Conservation (phyloP, 2,113 vertebrate genomes). For the Micronisus gabar region DNA sequence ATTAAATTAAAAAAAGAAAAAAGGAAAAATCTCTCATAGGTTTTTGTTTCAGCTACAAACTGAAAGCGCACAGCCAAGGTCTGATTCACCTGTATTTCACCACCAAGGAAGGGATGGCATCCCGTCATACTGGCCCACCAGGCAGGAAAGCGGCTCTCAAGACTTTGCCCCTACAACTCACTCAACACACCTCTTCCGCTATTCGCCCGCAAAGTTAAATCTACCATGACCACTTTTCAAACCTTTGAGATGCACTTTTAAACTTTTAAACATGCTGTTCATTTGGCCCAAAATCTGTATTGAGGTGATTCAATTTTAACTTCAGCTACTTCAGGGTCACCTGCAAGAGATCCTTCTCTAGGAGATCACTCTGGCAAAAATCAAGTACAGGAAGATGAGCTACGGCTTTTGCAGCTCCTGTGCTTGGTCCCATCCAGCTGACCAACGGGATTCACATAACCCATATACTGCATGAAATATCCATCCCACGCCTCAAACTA, state of each 20-base stretch:
- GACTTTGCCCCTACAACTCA: neutral
- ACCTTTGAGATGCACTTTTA: neutral
- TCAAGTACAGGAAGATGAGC: neutral
- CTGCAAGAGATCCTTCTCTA: neutral
- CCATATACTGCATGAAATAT: neutral
- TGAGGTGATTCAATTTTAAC: neutral
- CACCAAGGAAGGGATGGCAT: neutral
- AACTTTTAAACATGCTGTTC: neutral
- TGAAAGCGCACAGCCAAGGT: neutral
- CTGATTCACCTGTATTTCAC: too few relatives aligned
- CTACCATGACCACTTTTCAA: neutral
- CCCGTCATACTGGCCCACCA: rapidly evolving
- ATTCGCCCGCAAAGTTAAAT: rapidly evolving
- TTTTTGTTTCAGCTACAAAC: neutral
- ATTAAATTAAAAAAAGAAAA: neutral
- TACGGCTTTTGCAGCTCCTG: neutral
- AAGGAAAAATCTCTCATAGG: neutral
- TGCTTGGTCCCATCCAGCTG: neutral
- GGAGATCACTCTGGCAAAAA: rapidly evolving
- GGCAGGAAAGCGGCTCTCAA: rapidly evolving
- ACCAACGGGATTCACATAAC: neutral
- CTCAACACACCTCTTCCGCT: neutral
- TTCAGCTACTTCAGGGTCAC: neutral
- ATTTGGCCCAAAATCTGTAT: rapidly evolving
- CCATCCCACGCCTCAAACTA: rapidly evolving